Percentiles rank a stretch among this genome's conserved stretches.
These are phyloP conservation scores for Sebastes variabilis DNA, from an alignment of 2,797 vertebrate genomes.

Conservation along the genomic window DNA sequence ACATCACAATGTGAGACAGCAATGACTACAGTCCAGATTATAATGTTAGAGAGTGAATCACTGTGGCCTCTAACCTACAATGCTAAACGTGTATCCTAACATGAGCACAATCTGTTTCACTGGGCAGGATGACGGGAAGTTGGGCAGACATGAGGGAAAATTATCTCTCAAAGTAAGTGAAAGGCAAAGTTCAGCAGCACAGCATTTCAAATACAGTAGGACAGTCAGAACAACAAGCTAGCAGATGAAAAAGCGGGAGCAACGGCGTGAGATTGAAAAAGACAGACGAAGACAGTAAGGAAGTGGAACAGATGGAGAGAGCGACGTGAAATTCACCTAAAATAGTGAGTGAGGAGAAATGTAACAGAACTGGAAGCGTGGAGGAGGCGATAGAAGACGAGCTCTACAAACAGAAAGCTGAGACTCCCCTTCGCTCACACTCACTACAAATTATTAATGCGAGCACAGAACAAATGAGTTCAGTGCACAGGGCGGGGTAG, in stretches of 20 bases:
- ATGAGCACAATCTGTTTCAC: slow-evolving; percentile 47
- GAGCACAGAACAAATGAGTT: slow-evolving; percentile 66
- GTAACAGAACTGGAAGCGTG: slow-evolving; percentile 23
- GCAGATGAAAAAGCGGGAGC: slow-evolving; percentile 11
- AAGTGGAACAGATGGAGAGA: slow-evolving; percentile 10
- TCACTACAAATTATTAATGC: slow-evolving; percentile 71
- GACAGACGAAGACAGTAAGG: slow-evolving; percentile 17
- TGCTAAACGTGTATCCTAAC: slow-evolving; percentile 42
- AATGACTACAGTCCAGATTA: slow-evolving; percentile 2
- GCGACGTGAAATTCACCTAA: slow-evolving; percentile 37
- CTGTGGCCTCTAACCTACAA: slow-evolving; percentile 34
- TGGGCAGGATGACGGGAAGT: slow-evolving; percentile 37
- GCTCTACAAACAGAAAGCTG: slow-evolving; percentile 42
- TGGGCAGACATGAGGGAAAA: slow-evolving; percentile 25
- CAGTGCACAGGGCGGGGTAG: slow-evolving; percentile 51
- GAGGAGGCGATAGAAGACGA: slow-evolving; percentile 44
- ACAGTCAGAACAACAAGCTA: slow-evolving; percentile 16
- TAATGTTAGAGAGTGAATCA: slow-evolving; percentile 32
- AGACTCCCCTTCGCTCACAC: slow-evolving; percentile 53
- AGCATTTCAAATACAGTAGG: slow-evolving; percentile 23
- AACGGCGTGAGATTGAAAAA: slow-evolving; percentile 24
- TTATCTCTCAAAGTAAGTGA: background rate
- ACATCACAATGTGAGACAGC: background rate
- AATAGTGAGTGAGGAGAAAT: slow-evolving; percentile 13
- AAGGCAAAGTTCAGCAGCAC: slow-evolving; percentile 13